Evolutionary conservation across 2,888 invertebrate genomes (phyloP).

Genomic region (Holacanthella duospinosa): DNA sequence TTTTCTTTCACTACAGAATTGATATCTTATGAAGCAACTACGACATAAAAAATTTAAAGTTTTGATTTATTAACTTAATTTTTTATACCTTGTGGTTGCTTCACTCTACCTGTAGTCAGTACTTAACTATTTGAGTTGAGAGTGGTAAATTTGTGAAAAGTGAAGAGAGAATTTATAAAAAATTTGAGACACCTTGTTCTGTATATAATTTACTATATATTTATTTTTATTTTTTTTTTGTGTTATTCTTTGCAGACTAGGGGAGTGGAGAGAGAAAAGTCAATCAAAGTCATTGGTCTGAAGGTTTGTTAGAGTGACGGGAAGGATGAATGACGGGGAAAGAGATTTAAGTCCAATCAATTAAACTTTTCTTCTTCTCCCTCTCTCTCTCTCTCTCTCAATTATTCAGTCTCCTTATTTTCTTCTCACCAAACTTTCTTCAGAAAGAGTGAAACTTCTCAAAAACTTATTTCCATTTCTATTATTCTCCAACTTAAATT

Average conservation of each 20-base stretch:
- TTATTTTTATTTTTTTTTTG: background rate
- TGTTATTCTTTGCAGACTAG: background rate
- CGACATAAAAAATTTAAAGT: too few species aligned
- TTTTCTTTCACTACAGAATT: too few species aligned
- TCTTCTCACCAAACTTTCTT: background rate
- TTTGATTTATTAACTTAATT: too few species aligned
- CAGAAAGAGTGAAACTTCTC: background rate
- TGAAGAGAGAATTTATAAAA: background rate
- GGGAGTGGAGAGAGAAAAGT: background rate
- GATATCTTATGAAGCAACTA: too few species aligned
- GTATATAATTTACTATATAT: background rate
- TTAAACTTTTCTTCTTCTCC: background rate
- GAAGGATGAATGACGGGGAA: background rate
- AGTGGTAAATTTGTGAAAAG: background rate
- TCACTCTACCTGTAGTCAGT: too few species aligned
- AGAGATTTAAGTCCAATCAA: background rate
- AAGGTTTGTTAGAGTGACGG: background rate
- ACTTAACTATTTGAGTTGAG: background rate
- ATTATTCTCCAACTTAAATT: slow-evolving; percentile 3
- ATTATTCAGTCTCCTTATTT: background rate
- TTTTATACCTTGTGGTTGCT: too few species aligned
- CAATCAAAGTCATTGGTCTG: slow-evolving; percentile 6
- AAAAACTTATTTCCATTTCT: slow-evolving; percentile 1
- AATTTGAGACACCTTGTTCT: too few species aligned
- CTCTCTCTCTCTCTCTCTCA: background rate